These are phyloP conservation scores for Rattus rattus DNA, from an alignment of 2,113 vertebrate genomes.

Conservation along the genomic window DNA sequence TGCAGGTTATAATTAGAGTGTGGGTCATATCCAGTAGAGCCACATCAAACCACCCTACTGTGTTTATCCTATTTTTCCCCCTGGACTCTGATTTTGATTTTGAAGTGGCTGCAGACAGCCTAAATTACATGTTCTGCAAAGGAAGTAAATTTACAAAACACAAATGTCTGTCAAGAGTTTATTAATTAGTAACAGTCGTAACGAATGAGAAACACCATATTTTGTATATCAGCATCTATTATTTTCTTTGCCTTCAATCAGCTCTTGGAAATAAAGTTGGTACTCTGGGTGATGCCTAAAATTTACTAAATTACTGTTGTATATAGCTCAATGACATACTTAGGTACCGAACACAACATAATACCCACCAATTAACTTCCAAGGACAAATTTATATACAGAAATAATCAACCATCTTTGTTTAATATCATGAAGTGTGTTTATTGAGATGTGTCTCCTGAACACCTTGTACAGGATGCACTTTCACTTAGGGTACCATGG, in stretches of 20 bases:
- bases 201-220: constrained; percentile 8
- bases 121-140: constrained; percentile 59
- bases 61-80: constrained; percentile 54
- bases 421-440: constrained; percentile 25
- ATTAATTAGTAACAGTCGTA: constrained; percentile 62
- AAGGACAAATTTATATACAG: constrained; percentile 23
- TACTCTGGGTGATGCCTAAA: constrained; percentile 19
- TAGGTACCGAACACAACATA: neutral
- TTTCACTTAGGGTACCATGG: neutral
- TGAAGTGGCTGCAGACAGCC: constrained; percentile 44
- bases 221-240: constrained; percentile 30
- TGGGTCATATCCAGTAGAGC: constrained; percentile 13
- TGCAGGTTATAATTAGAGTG: constrained; percentile 15
- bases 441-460: constrained; percentile 25
- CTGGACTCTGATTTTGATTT: constrained; percentile 57
- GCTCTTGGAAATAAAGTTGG: constrained; percentile 56
- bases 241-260: constrained; percentile 48
- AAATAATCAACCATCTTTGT: constrained; percentile 1
- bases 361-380: constrained; percentile 20
- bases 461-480: neutral
- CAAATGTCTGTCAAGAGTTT: constrained; percentile 54
- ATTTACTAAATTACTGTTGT: constrained; percentile 43
- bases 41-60: constrained; percentile 32
- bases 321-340: neutral
- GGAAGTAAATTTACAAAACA: constrained; percentile 54